Evolutionary conservation across 2,888 invertebrate species (phyloP).

Genomic region (Latheticus oryzae): DNA sequence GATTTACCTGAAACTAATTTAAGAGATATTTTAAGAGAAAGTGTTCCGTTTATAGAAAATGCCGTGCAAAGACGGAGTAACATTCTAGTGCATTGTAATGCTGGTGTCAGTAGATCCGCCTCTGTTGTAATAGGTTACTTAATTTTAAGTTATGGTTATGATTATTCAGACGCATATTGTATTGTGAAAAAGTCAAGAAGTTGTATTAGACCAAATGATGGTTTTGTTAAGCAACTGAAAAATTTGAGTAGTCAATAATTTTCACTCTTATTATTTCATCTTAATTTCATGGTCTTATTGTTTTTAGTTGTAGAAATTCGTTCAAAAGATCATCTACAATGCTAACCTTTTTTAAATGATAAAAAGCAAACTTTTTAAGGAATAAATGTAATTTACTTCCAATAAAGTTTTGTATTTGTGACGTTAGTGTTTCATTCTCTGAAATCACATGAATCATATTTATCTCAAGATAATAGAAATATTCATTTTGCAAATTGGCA

Average conservation of each 20-base stretch:
- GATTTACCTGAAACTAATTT: slow-evolving; percentile 81
- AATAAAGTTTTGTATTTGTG: slow-evolving; percentile 40
- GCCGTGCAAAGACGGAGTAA: slow-evolving; percentile 61
- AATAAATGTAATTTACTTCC: slow-evolving; percentile 36
- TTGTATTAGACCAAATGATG: slow-evolving; percentile 82
- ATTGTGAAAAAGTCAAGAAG: slow-evolving; percentile 76
- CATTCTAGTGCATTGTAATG: slow-evolving; percentile 90
- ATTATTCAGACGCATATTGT: slow-evolving; percentile 74
- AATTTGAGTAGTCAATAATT: slow-evolving; percentile 33
- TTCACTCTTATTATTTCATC: slow-evolving; percentile 16
- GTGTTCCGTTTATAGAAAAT: slow-evolving; percentile 74
- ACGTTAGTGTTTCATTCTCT: too few species aligned
- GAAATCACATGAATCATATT: too few species aligned
- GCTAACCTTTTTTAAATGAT: slow-evolving; percentile 19
- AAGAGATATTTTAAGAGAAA: slow-evolving; percentile 66
- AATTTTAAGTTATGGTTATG: slow-evolving; percentile 72
- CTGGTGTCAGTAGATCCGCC: slow-evolving; percentile 89
- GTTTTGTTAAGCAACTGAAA: slow-evolving; percentile 79
- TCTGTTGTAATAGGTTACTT: slow-evolving; percentile 84
- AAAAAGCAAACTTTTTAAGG: slow-evolving; percentile 25
- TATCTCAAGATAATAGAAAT: too few species aligned
- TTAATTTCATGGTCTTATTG: slow-evolving; percentile 16
- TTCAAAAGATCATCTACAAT: slow-evolving; percentile 5
- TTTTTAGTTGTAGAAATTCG: slow-evolving; percentile 11
- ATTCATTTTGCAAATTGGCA: too few species aligned